Conservation (phyloP, 1,140 invertebrate species). For the Leptinotarsa texana region DNA sequence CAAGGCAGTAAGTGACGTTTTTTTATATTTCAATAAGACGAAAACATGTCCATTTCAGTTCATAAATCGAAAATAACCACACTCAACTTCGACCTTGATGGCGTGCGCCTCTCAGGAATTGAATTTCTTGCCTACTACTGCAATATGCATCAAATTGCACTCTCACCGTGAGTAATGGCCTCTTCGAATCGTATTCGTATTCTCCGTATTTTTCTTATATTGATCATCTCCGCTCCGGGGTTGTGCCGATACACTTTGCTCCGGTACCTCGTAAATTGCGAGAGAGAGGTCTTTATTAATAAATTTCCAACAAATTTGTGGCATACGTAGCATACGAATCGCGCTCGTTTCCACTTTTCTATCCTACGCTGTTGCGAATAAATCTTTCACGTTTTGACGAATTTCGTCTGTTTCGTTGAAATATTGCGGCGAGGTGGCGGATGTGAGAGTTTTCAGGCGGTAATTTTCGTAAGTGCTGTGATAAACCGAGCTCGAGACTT, state of each 20-base stretch:
- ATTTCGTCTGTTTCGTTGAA: background rate
- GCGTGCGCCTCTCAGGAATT: too few species aligned
- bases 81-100: too few species aligned
- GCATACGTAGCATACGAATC: background rate
- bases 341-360: background rate
- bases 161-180: too few species aligned
- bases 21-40: too few species aligned
- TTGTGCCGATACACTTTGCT: background rate
- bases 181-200: too few species aligned
- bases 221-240: background rate
- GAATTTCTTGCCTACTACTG: too few species aligned
- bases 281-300: background rate
- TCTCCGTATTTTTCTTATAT: background rate
- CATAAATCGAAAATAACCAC: too few species aligned
- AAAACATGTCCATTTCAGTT: too few species aligned
- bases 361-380: background rate
- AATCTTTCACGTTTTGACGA: background rate
- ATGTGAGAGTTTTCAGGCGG: background rate
- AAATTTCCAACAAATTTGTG: slow-evolving; percentile 8
- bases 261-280: background rate
- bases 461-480: background rate
- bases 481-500: background rate
- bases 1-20: too few species aligned
- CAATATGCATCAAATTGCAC: too few species aligned
- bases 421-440: slow-evolving; percentile 1